Percentiles rank a stretch among this genome's conserved stretches.
Conservation (phyloP, 1,140 invertebrate species). For the Cyphomyrmex costatus region DNA sequence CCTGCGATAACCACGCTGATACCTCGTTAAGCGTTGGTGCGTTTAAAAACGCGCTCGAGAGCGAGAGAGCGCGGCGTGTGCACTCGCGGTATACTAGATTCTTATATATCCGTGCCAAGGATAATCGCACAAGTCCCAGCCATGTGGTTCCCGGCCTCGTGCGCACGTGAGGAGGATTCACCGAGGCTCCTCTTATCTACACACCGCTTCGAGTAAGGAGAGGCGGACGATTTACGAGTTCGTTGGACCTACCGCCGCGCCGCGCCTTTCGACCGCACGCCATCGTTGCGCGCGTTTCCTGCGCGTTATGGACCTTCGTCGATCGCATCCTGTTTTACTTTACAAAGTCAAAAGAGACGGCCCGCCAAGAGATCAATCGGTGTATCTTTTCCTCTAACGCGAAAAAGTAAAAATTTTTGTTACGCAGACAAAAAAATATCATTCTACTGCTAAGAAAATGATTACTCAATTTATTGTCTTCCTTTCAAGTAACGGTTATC, state of each 20-base stretch:
- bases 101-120: slow-evolving; percentile 74
- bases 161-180: slow-evolving; percentile 50
- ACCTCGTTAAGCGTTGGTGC: slow-evolving; percentile 63
- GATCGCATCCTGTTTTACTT: neutral
- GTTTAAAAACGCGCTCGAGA: slow-evolving; percentile 61
- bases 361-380: no score
- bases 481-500: no score
- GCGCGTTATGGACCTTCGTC: neutral
- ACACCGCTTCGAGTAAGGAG: slow-evolving; percentile 11
- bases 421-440: no score
- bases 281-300: slow-evolving; percentile 9
- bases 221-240: slow-evolving; percentile 52
- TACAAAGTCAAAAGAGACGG: neutral
- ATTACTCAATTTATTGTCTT: no score
- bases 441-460: no score
- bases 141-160: slow-evolving; percentile 51
- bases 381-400: no score
- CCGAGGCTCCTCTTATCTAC: slow-evolving; percentile 15
- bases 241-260: slow-evolving; percentile 18
- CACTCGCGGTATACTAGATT: slow-evolving; percentile 49
- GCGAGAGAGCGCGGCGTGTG: neutral
- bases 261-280: slow-evolving; percentile 30
- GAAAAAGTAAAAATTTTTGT: no score
- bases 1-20: slow-evolving; percentile 59
- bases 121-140: slow-evolving; percentile 50